Evolutionary conservation across 2,888 invertebrate genomes (phyloP), one percentile per base, ranked within the genome.

Genomic region (Camptogramma bilineatum): DNA sequence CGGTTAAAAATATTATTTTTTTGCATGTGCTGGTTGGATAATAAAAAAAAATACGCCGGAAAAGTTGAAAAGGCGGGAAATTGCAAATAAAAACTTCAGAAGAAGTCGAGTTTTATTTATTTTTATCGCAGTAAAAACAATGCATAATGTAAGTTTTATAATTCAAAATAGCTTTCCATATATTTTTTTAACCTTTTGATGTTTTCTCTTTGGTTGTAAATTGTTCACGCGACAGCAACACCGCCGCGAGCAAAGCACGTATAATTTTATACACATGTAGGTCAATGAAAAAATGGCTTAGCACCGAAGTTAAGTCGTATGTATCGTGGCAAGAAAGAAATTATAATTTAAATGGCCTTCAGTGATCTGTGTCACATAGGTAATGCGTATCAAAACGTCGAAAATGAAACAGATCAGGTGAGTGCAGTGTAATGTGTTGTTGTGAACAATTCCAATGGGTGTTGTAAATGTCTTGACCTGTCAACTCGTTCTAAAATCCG

Each of bases 271-370:
- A 90, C 90, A 91, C 90, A 91, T 93, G 91, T 92, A 93, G 93
- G 91, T 92, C 92, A 91, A 87, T 91, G 91, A 90, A 93, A 93
- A 89, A 93, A 92, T 93, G 93, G 93, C 92, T 90, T 92, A 92
- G 87, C 86, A 83, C 83, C 85, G 84, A 83, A 85, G 81, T 78
- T 81, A 89, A 85, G 85, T 88, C 87, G 74, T 92, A 90, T 90
- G 89, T 90, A 87, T 88, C 90, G 91, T 93, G 92, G 91, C 91
- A 91, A 90, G 86, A 86, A 88, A 89, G 88, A 91, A 85, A 84
- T 89, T 92, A 88, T 89, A 89, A 88, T 92, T 89, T 93, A 93
- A 93, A 93, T 93, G 93, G 93, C 93, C 88, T 93, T 90, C 92
- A 93, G 93, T 93, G 93, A 93, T 91, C 85, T 93, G 87, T 92